These are phyloP conservation scores for Propithecus perrieri DNA, from an alignment of 2,797 vertebrate species.

Conservation along the genomic window DNA sequence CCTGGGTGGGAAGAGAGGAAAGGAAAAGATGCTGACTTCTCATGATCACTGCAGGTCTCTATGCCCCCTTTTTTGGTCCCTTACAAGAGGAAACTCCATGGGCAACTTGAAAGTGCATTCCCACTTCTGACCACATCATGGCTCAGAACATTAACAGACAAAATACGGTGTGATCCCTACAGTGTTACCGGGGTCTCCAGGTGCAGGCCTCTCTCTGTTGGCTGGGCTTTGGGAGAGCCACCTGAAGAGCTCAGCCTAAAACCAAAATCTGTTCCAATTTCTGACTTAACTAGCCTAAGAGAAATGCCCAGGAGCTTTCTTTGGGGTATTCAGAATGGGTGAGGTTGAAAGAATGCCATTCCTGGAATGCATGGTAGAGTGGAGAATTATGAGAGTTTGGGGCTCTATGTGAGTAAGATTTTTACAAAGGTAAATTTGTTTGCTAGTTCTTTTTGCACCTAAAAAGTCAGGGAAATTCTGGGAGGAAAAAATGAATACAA, in stretches of 20 bases:
- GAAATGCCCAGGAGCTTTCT: background rate
- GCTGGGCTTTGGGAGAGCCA: background rate
- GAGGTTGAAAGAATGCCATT: background rate
- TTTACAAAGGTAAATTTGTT: background rate
- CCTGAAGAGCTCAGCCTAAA: background rate
- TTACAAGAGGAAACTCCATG: background rate
- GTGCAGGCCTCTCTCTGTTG: background rate
- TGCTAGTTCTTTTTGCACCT: background rate
- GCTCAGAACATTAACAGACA: background rate
- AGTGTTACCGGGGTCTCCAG: background rate
- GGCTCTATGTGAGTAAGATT: background rate
- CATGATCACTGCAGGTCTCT: background rate
- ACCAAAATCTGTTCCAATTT: background rate
- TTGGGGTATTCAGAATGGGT: background rate
- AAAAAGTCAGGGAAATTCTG: conserved; percentile 48
- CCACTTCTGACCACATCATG: conserved; percentile 9
- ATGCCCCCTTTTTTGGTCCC: background rate
- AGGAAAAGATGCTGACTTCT: background rate
- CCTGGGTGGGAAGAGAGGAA: background rate
- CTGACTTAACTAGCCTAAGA: background rate
- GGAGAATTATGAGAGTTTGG: background rate
- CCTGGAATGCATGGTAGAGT: background rate
- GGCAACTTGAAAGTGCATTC: background rate
- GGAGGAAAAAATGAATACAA: conserved; percentile 37
- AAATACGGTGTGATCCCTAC: background rate